phyloP scores from a whole-genome alignment of 2,888 invertebrate species.

The Ectemnius lituratus region DNA sequence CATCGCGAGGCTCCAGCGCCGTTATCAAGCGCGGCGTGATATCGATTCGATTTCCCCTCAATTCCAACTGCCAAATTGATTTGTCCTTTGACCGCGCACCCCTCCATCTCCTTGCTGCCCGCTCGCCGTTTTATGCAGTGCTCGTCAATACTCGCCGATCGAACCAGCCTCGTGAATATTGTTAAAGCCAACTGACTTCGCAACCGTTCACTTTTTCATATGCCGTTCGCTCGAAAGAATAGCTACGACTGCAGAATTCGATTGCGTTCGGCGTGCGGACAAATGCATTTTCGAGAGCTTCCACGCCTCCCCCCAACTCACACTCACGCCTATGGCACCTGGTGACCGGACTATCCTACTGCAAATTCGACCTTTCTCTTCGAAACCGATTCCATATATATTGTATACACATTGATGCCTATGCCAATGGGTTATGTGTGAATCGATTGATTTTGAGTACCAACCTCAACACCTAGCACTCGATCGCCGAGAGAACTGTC shows the following conservation, averaged over 20 bases:
- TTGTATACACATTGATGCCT: background rate
- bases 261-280: slow-evolving; percentile 18
- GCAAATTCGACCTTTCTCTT: slow-evolving; percentile 1
- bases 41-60: slow-evolving; percentile 56
- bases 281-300: slow-evolving; percentile 22
- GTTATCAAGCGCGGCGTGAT: slow-evolving; percentile 24
- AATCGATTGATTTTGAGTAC: background rate
- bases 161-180: slow-evolving; percentile 22
- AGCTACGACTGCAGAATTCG: slow-evolving; percentile 25
- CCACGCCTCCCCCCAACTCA: background rate
- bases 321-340: background rate
- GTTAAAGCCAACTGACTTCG: slow-evolving; percentile 25
- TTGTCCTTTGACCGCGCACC: slow-evolving; percentile 51
- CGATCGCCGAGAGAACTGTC: background rate
- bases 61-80: slow-evolving; percentile 53
- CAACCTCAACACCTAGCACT: background rate
- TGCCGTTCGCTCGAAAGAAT: background rate
- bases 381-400: slow-evolving; percentile 7
- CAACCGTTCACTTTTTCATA: slow-evolving; percentile 28
- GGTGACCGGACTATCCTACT: background rate
- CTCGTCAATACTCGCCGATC: slow-evolving; percentile 6
- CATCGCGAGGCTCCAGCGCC: slow-evolving; percentile 42
- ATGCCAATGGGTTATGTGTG: background rate
- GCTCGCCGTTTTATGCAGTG: slow-evolving; percentile 20
- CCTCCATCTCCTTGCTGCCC: slow-evolving; percentile 17